A percentile compares a stretch with the other conserved stretches of the same genome.
Conservation (phyloP, 2,888 invertebrate species). For the Noctua pronuba region DNA sequence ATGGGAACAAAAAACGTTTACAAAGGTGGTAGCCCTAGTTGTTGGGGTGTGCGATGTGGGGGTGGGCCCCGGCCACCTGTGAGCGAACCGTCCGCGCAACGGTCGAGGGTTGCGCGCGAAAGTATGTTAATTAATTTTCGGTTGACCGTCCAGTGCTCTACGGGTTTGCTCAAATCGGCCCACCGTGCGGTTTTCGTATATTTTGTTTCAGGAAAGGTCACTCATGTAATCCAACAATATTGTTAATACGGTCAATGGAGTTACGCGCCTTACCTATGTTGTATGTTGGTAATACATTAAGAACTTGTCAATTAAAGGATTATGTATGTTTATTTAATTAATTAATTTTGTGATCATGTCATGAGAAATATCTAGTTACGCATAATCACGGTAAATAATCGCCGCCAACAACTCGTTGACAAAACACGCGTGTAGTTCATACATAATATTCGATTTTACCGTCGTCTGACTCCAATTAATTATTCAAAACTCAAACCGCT, state of each 20-base stretch:
- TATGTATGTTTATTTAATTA: conserved; percentile 9
- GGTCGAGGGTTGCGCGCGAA: conserved; percentile 85
- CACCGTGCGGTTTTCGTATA: conserved; percentile 86
- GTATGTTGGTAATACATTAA: conserved; percentile 35
- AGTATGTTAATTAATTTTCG: conserved; percentile 91
- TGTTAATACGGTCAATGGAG: conserved; percentile 65
- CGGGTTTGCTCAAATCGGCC: conserved; percentile 85
- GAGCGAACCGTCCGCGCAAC: conserved; percentile 70
- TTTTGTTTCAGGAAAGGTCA: conserved; percentile 84
- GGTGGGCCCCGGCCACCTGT: conserved; percentile 82
- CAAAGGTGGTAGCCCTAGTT: conserved; percentile 69
- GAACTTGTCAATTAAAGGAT: conserved; percentile 25
- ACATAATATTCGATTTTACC: conserved; percentile 73
- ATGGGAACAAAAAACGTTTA: conserved; percentile 67
- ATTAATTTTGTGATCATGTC: conserved; percentile 15
- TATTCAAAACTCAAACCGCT: conserved; percentile 82
- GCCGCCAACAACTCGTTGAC: conserved; percentile 35
- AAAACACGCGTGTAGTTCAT: conserved; percentile 53
- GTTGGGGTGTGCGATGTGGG: conserved; percentile 70
- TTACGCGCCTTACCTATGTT: conserved; percentile 26
- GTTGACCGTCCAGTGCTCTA: conserved; percentile 86
- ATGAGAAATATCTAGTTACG: conserved; percentile 33
- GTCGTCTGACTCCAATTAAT: conserved; percentile 82
- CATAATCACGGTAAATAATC: conserved; percentile 27
- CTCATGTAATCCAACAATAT: conserved; percentile 71